Evolutionary conservation across 2,888 invertebrate species (phyloP), one percentile per base, ranked within the genome.

Genomic region (Macrostomum cliftonense): DNA sequence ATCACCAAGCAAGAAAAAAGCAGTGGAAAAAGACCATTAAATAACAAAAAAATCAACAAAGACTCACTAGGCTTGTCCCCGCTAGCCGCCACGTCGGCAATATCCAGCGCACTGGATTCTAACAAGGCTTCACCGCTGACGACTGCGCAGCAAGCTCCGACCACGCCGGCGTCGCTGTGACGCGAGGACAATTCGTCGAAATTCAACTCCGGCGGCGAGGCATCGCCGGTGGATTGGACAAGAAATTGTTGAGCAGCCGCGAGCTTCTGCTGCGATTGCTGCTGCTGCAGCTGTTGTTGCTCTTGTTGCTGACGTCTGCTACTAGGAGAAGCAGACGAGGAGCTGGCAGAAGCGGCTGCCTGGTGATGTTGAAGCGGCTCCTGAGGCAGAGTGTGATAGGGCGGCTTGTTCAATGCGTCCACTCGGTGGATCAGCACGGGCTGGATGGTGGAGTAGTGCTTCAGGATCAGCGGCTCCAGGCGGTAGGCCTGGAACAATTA

Each of bases 391-490:
- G 45, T 37, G 45, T 62, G 59, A 55, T 75, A 75, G 7, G 71
- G 67, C 21, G 62, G 51, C 59, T 68, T 63, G 52, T 62, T 55
- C 47, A 65, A 44, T 55, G 70, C 67, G 50, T 75, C 75, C 57
- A 75, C 74, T 47, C 59, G 59, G 52, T 77, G 75, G 53, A 79
- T 76, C 17, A 72, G 65, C 49, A 78, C 68, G 38, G 79, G 78
- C 51, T 75, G 74, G 38, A 78, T 72, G 56, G 73, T 73, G 38
- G 73, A 70, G 58, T 78, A 78, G 46, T 74, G 74, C 52, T 75
- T 73, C 54, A 76, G 71, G 46, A 78, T 63, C 45, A 79, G 67
- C 28, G 79, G 79, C 62, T 79, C 79, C 66, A 79, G 70, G 57
- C 78, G 58, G 57, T 72, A 71, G 9, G 70, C 70, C 71, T 71